Evolutionary conservation across 1,140 invertebrate genomes (phyloP), one percentile per base, ranked within the genome.

Genomic region (Matsumurasca onukii): DNA sequence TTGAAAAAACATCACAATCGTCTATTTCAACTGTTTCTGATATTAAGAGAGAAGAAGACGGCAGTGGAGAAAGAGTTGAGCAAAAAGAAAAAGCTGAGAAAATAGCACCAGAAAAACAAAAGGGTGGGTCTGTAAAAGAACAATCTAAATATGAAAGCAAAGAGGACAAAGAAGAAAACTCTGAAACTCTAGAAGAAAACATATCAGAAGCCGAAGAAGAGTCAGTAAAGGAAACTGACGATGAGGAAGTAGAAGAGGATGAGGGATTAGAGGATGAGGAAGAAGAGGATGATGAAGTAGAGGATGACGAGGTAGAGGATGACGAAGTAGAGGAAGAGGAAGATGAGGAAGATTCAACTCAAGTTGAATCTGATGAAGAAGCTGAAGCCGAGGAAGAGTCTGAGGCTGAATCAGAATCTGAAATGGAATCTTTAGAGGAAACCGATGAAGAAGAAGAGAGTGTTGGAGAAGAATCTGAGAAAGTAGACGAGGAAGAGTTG

Each of bases 351-450:
- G 34, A n/a, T 27, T 39, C n/a, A 66, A 48, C 22, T 25, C 20
- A n/a, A 51, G 20, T 24, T 3, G 39, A 2, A 2, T 22, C 22
- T 24, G 45, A 52, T 29, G 25, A 51, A 66, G 45, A 27, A 27
- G 20, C 3, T 2, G 20, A 22, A 9, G 48, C 1, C 2, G n/a
- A 48, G 34, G 61, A 64, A 17, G n/a, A 64, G n/a, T n/a, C n/a
- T n/a, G n/a, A n/a, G n/a, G n/a, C n/a, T n/a, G n/a, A n/a, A n/a
- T 2, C 49, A 52, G 12, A 2, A 52, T 22, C 49, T 12, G 12
- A 55, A n/a, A 27, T 2, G 29, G 52, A n/a, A n/a, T n/a, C n/a
- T n/a, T n/a, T n/a, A 64, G 29, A 64, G 2, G 62, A 20, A 45
- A 39, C 3, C 3, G 49, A 9, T 3, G 49, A 51, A 51, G 49